Evolutionary conservation across 2,888 invertebrate species (phyloP).

Genomic region (Caenorhabditis imperialis): DNA sequence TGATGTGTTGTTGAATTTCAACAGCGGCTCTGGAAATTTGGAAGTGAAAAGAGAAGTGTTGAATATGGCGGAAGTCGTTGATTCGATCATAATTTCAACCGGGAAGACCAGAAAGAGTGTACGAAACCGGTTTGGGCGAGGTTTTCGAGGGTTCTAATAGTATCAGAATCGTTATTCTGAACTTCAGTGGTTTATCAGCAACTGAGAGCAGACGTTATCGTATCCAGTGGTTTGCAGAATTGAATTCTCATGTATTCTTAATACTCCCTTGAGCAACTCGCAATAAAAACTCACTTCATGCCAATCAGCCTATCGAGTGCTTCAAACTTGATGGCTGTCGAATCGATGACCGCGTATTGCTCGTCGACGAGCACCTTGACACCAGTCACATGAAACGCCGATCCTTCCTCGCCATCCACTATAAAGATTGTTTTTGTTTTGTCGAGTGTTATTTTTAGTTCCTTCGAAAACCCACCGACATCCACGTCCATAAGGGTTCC

Average conservation of each 20-base stretch:
- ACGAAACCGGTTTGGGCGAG: too few species aligned
- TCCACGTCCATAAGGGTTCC: slow-evolving; percentile 45
- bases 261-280: too few species aligned
- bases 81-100: too few species aligned
- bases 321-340: slow-evolving; percentile 43
- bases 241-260: too few species aligned
- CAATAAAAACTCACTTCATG: slow-evolving; percentile 46
- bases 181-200: too few species aligned
- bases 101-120: too few species aligned
- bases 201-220: too few species aligned
- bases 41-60: not conserved
- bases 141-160: too few species aligned
- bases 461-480: slow-evolving; percentile 33
- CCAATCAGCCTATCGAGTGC: slow-evolving; percentile 46
- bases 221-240: too few species aligned
- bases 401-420: slow-evolving; percentile 57
- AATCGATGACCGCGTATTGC: slow-evolving; percentile 42
- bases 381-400: slow-evolving; percentile 48
- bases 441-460: slow-evolving; percentile 1
- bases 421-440: slow-evolving; percentile 10
- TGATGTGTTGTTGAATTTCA: slow-evolving; percentile 53
- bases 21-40: slow-evolving; percentile 43
- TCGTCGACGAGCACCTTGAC: slow-evolving; percentile 49
- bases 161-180: too few species aligned
- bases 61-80: too few species aligned